Base-by-base conservation (phyloP, 2,888 invertebrate genomes). In the Epirrhoe tristata region DNA sequence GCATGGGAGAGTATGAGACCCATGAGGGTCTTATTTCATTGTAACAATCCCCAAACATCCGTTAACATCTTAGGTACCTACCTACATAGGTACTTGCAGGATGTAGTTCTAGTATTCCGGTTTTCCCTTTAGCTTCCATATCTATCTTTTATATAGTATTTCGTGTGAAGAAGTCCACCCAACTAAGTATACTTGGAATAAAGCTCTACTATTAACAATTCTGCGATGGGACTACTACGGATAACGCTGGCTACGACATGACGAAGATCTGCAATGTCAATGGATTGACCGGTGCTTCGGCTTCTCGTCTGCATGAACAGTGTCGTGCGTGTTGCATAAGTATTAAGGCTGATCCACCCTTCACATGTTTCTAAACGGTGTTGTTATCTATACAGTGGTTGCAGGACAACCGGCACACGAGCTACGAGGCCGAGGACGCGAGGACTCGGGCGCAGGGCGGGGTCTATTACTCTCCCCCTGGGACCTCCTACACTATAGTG, bases 401-500 rank as follows among this genome's bases (percentile, higher is more conserved):
- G 77, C 88, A 93, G 91, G 92, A 93, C 84, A 93, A 91, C 81
- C 88, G 93, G 63, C 90, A 92, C 79, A 87, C 89, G 82, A 88
- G 93, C 81, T 93, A 91, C 84, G 94, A 88, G 87, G 92, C 91
- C 79, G 93, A 86, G 80, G 94, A 90, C 75, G 92, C 91, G 67
- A 85, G 91, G 53, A 86, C 81, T 73, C 91, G 96, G 77, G 94
- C 94, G 73, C 95, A 96, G 56, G 95, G 96, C 74, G 95, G 96
- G 73, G 94, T 96, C 73, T 97, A 97, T 90, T 97, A 97, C 89
- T 97, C 97, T 73, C 97, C 97, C 65, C 97, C 97, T 34, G 97
- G 97, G 71, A 97, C 97, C 74, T 97, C 97, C 66, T 97, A 97
- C 90, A 97, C 97, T 82, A 97, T 97, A 87, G 96, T 97, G 81